These are phyloP conservation scores for Amiota minor DNA, from an alignment of 2,888 invertebrate genomes.

Conservation along the genomic window DNA sequence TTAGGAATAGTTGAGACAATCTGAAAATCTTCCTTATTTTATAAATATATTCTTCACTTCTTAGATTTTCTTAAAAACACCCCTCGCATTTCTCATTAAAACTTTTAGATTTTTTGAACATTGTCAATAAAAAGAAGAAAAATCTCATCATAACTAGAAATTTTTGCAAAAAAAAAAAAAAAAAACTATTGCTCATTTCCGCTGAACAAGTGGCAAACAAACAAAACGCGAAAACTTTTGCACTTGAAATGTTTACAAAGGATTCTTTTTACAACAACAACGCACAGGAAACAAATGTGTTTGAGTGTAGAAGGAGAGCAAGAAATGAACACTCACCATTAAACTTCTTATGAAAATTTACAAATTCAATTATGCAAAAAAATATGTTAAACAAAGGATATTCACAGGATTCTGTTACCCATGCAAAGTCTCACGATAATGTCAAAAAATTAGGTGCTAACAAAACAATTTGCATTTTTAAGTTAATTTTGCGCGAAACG, in stretches of 20 bases:
- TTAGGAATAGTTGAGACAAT: too few species aligned
- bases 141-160: too few species aligned
- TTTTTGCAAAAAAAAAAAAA: not conserved
- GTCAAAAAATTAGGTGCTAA: constrained; percentile 70
- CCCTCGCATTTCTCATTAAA: too few species aligned
- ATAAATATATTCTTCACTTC: too few species aligned
- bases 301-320: not conserved
- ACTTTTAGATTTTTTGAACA: too few species aligned
- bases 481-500: constrained; percentile 56
- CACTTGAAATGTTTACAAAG: not conserved
- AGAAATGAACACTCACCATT: not conserved
- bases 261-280: not conserved
- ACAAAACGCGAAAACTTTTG: constrained; percentile 3
- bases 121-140: too few species aligned
- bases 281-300: not conserved
- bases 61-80: too few species aligned
- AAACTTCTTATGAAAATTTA: constrained; percentile 31
- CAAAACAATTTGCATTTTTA: constrained; percentile 73
- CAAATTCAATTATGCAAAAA: constrained; percentile 65
- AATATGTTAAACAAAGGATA: constrained; percentile 20
- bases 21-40: too few species aligned
- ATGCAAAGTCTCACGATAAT: constrained; percentile 48
- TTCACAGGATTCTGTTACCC: not conserved
- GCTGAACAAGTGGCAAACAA: not conserved
- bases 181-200: not conserved